Evolutionary conservation across 1,140 invertebrate genomes (phyloP).

Genomic region (Metaphire vulgaris): DNA sequence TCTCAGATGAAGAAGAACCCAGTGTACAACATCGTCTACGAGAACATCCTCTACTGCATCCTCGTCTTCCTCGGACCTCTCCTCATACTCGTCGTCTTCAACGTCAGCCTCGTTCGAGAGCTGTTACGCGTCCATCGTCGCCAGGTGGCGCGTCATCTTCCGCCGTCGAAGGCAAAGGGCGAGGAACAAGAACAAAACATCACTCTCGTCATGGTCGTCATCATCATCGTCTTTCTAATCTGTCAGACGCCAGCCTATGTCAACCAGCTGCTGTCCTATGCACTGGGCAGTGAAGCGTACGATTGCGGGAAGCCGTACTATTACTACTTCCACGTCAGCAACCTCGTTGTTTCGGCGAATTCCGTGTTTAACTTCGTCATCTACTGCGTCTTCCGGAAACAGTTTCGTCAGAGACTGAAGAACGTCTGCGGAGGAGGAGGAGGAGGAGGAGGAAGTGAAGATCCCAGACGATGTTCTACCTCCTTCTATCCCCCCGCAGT

Average conservation of each 20-base stretch:
- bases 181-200: conserved; percentile 21
- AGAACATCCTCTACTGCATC: conserved; percentile 20
- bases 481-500: too few species aligned
- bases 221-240: too few species aligned
- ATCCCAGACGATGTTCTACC: too few species aligned
- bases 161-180: neutral
- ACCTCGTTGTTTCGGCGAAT: conserved; percentile 23
- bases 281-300: neutral
- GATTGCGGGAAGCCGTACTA: conserved; percentile 20
- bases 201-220: too few species aligned
- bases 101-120: conserved; percentile 11
- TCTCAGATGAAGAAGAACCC: neutral
- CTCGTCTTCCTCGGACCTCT: conserved; percentile 25
- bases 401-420: too few species aligned
- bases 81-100: conserved; percentile 16
- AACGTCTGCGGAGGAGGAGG: too few species aligned
- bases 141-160: conserved; percentile 10
- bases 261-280: conserved; percentile 21
- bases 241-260: conserved; percentile 19
- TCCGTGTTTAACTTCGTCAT: conserved; percentile 25
- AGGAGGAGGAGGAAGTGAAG: too few species aligned
- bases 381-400: too few species aligned
- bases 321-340: conserved; percentile 25
- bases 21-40: conserved; percentile 24
- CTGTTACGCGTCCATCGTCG: conserved; percentile 13